Percentiles rank a stretch among this genome's conserved stretches.
phyloP scores from a whole-genome alignment of 53 echinoderm and acorn worm genomes.

The Astropecten irregularis region DNA sequence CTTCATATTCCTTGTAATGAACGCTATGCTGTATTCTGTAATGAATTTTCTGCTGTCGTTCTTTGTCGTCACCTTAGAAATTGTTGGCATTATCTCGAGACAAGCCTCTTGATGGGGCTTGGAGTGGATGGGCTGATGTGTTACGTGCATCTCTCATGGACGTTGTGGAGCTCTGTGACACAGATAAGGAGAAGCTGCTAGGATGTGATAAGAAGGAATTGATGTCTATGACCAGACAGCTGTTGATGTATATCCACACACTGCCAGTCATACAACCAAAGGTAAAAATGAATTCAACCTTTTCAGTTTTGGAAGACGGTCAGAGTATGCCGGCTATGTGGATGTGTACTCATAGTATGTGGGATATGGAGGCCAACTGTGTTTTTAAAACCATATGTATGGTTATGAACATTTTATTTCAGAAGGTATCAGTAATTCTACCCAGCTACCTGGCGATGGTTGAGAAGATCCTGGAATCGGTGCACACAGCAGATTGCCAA shows the following conservation, averaged over 20 bases:
- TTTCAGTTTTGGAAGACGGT: too few relatives aligned
- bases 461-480: neutral
- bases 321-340: too few relatives aligned
- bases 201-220: conserved; percentile 2
- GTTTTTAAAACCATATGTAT: too few relatives aligned
- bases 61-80: too few relatives aligned
- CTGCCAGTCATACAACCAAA: conserved; percentile 33
- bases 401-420: too few relatives aligned
- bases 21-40: too few relatives aligned
- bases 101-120: neutral
- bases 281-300: too few relatives aligned
- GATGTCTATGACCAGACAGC: conserved; percentile 33
- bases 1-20: too few relatives aligned
- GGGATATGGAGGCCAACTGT: too few relatives aligned
- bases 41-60: too few relatives aligned
- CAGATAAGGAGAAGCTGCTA: conserved; percentile 11
- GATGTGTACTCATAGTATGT: too few relatives aligned
- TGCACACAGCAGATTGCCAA: neutral
- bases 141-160: conserved; percentile 21
- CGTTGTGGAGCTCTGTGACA: neutral
- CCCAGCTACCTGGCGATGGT: conserved; percentile 20
- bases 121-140: neutral
- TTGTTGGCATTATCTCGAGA: too few relatives aligned
- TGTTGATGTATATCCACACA: conserved; percentile 61
- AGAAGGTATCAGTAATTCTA: conserved; percentile 1